Evolutionary conservation across 2,113 vertebrate genomes (phyloP).

Genomic region (Strix uralensis): DNA sequence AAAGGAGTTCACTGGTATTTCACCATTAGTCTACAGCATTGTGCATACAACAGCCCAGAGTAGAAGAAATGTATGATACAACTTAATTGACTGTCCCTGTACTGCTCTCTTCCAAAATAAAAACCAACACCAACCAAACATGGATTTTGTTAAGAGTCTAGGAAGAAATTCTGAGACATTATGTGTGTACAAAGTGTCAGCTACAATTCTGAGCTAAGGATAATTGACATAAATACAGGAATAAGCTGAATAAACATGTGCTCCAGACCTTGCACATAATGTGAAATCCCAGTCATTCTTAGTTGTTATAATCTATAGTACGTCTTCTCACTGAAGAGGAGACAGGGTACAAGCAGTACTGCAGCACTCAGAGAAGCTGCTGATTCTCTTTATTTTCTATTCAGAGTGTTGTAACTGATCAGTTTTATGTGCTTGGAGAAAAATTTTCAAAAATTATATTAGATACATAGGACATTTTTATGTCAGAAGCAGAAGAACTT

Average conservation of each 20-base stretch:
- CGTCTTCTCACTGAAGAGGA: background rate
- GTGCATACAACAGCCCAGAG: background rate
- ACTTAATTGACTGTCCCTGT: background rate
- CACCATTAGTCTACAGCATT: background rate
- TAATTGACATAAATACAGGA: background rate
- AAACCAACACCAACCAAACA: rapidly evolving
- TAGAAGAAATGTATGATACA: background rate
- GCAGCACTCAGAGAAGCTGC: background rate
- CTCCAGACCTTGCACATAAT: background rate
- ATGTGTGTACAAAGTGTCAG: rapidly evolving
- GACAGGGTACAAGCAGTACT: background rate
- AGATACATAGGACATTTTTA: background rate
- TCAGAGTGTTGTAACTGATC: background rate
- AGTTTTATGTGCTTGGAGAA: background rate
- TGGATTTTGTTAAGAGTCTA: background rate
- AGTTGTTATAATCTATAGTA: background rate
- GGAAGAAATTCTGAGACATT: background rate
- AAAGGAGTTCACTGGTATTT: background rate
- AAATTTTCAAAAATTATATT: background rate
- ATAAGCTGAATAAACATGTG: background rate
- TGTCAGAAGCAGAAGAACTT: background rate
- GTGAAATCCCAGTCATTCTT: background rate
- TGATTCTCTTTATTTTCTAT: background rate
- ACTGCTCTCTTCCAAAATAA: background rate
- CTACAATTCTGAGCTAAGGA: background rate